Conservation (phyloP, 1,140 invertebrate species). For the Micrasema minimum region DNA sequence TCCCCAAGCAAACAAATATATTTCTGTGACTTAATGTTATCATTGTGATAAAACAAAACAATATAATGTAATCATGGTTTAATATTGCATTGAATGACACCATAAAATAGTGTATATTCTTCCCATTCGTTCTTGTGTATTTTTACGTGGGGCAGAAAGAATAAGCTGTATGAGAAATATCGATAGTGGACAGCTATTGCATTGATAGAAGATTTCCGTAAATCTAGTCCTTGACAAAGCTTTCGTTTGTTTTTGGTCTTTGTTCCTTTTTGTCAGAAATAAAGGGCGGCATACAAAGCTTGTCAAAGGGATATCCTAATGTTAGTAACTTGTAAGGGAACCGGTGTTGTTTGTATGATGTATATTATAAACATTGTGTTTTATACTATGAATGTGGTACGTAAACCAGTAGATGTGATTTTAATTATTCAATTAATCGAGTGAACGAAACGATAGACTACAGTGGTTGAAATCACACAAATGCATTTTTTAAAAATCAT, state of each 20-base stretch:
- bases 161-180: not conserved
- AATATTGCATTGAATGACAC: slow-evolving; percentile 17
- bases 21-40: not conserved
- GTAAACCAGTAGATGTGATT: too few relatives aligned
- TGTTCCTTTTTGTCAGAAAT: slow-evolving; percentile 45
- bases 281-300: slow-evolving; percentile 49
- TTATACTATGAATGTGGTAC: too few relatives aligned
- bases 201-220: slow-evolving; percentile 44
- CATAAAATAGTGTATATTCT: not conserved
- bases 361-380: too few relatives aligned
- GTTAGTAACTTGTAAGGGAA: not conserved
- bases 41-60: slow-evolving; percentile 10
- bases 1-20: not conserved
- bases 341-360: slow-evolving; percentile 1
- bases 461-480: too few relatives aligned
- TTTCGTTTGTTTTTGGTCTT: slow-evolving; percentile 49
- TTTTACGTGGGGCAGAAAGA: too few relatives aligned
- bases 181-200: slow-evolving; percentile 3
- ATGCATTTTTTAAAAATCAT: too few relatives aligned
- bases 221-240: slow-evolving; percentile 51
- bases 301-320: slow-evolving; percentile 41
- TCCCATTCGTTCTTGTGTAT: too few relatives aligned
- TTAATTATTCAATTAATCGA: too few relatives aligned
- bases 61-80: not conserved
- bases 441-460: too few relatives aligned